A percentile compares a stretch with the other conserved stretches of the same genome.
phyloP scores from a whole-genome alignment of 1,140 invertebrate species.

The Choristoneura fumiferana region DNA sequence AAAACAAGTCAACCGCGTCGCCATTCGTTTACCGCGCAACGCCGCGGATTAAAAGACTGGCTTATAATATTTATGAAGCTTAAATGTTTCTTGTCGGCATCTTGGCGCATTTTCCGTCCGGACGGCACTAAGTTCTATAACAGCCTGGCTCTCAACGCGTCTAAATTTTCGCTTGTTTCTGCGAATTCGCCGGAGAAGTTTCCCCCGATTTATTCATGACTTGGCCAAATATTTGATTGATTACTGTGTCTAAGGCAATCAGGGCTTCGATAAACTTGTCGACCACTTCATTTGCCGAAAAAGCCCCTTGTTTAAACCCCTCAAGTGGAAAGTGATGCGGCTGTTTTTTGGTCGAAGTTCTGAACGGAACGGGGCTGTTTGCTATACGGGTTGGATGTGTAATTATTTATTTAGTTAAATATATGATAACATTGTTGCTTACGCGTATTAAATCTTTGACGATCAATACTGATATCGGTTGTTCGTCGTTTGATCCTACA shows the following conservation, averaged over 20 bases:
- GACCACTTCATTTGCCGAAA: slow-evolving; percentile 61
- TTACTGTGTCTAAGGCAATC: slow-evolving; percentile 59
- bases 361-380: not conserved
- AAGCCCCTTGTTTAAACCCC: slow-evolving; percentile 57
- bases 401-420: too few species aligned
- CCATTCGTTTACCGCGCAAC: too few species aligned
- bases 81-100: not conserved
- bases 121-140: not conserved
- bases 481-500: too few species aligned
- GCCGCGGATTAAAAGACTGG: not conserved
- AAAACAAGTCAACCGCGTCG: too few species aligned
- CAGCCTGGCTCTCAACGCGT: not conserved
- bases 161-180: slow-evolving; percentile 26
- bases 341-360: slow-evolving; percentile 36
- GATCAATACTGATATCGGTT: too few species aligned
- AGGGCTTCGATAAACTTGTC: slow-evolving; percentile 51
- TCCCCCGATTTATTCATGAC: slow-evolving; percentile 60
- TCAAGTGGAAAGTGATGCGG: slow-evolving; percentile 40
- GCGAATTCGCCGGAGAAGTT: slow-evolving; percentile 31
- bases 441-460: too few species aligned
- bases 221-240: slow-evolving; percentile 68
- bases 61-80: not conserved
- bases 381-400: too few species aligned
- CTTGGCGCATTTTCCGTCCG: not conserved
- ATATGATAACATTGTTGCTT: too few species aligned